phyloP scores from a whole-genome alignment of 2,888 invertebrate genomes.

The Dinocampus coccinellae region DNA sequence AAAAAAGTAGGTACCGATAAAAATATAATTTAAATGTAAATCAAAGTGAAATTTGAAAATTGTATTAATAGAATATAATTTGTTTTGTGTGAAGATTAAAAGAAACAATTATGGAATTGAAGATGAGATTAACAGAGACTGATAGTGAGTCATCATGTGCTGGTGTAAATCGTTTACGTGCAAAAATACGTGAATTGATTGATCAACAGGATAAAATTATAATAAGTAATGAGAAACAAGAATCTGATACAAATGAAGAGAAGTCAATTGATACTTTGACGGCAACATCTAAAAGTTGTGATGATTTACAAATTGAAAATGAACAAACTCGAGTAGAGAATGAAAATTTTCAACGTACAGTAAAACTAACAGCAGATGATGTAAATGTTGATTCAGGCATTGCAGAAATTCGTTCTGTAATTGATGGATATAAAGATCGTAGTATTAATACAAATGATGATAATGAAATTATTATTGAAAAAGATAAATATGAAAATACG shows the following conservation, averaged over 20 bases:
- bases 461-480: not conserved
- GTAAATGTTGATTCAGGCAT: not conserved
- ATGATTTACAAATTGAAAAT: slow-evolving; percentile 53
- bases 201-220: slow-evolving; percentile 54
- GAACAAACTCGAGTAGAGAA: slow-evolving; percentile 47
- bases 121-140: slow-evolving; percentile 51
- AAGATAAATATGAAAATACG: no score
- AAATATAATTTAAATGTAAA: not conserved
- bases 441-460: not conserved
- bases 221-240: slow-evolving; percentile 39
- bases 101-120: slow-evolving; percentile 52
- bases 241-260: slow-evolving; percentile 43
- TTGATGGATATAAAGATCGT: no score
- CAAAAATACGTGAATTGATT: slow-evolving; percentile 59
- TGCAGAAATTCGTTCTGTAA: not conserved
- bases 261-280: slow-evolving; percentile 57
- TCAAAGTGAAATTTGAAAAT: not conserved
- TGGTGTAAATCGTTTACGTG: slow-evolving; percentile 59
- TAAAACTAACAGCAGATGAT: not conserved
- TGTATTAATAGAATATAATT: not conserved
- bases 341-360: slow-evolving; percentile 37
- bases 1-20: slow-evolving; percentile 53
- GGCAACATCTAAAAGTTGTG: slow-evolving; percentile 54
- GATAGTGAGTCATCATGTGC: slow-evolving; percentile 59
- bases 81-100: slow-evolving; percentile 50